Evolutionary conservation across 2,888 invertebrate genomes (phyloP).

Genomic region (Cinara cedri): DNA sequence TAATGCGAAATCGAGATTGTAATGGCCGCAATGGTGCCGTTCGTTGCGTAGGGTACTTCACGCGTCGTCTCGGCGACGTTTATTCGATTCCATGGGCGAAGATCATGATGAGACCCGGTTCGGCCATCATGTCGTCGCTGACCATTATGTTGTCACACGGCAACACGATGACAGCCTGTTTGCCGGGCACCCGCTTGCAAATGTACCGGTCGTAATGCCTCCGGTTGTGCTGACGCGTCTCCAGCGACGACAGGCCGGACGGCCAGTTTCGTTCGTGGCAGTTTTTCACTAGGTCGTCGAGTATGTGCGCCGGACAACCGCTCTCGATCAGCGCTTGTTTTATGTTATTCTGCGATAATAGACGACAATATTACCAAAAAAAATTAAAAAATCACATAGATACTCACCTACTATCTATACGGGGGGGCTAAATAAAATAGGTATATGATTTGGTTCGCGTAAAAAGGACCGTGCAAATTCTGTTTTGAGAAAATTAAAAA

Average conservation of each 20-base stretch:
- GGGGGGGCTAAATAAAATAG: too few relatives aligned
- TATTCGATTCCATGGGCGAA: conserved; percentile 95
- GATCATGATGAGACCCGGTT: conserved; percentile 96
- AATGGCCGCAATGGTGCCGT: too few relatives aligned
- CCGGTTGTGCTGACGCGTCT: conserved; percentile 92
- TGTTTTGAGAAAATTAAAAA: too few relatives aligned
- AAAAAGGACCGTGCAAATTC: too few relatives aligned
- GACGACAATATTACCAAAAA: not conserved
- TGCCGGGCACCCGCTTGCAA: conserved; percentile 92
- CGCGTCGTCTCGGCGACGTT: not conserved
- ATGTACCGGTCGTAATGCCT: conserved; percentile 92
- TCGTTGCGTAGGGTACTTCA: too few relatives aligned
- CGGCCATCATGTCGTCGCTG: conserved; percentile 93
- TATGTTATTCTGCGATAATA: conserved; percentile 78
- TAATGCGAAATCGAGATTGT: too few relatives aligned
- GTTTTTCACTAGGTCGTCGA: conserved; percentile 95
- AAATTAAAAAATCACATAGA: conserved; percentile 28
- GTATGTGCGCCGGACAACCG: conserved; percentile 90
- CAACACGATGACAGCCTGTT: conserved; percentile 92
- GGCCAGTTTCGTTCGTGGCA: conserved; percentile 97
- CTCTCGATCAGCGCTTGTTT: conserved; percentile 90
- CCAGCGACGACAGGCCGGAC: conserved; percentile 86
- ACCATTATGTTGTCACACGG: conserved; percentile 95
- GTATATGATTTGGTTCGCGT: too few relatives aligned
- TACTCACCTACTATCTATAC: too few relatives aligned